These are phyloP conservation scores for Uloborus plumipes DNA, from an alignment of 2,888 invertebrate species.

Conservation along the genomic window DNA sequence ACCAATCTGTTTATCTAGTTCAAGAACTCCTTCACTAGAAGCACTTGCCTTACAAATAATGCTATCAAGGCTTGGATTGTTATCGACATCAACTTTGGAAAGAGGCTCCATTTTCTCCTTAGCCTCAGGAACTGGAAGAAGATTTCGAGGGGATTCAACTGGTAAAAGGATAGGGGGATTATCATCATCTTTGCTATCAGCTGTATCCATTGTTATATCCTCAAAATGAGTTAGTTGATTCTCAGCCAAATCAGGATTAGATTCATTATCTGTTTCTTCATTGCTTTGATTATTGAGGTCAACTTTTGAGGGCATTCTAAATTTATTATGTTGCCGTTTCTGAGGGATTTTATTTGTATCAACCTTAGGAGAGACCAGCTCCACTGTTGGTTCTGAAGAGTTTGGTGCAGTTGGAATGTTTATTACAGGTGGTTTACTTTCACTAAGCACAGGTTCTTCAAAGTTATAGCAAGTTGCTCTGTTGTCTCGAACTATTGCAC, in stretches of 20 bases:
- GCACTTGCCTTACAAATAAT: conserved; percentile 4
- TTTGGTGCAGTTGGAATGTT: conserved; percentile 39
- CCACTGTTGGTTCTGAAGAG: conserved; percentile 9
- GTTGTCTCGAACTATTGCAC: conserved; percentile 2
- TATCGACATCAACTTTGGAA: conserved; percentile 12
- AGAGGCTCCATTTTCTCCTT: conserved; percentile 36
- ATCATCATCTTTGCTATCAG: conserved; percentile 61
- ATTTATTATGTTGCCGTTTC: conserved; percentile 18
- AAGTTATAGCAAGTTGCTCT: conserved; percentile 11
- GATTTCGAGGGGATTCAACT: conserved; percentile 41
- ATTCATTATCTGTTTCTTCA: conserved; percentile 57
- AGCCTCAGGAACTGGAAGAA: conserved; percentile 28
- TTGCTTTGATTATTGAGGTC: conserved; percentile 19
- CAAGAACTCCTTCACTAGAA: conserved; percentile 16
- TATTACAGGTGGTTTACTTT: conserved; percentile 57
- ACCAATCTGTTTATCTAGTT: conserved; percentile 40
- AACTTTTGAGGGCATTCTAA: conserved; percentile 11
- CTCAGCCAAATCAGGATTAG: conserved; percentile 37
- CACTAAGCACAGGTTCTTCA: conserved; percentile 20
- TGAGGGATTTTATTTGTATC: conserved; percentile 16
- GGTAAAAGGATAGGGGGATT: conserved; percentile 51
- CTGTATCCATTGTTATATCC: conserved; percentile 59
- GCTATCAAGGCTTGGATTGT: conserved; percentile 15
- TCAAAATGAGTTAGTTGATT: conserved; percentile 59
- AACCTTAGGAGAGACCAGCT: conserved; percentile 29